phyloP scores from a whole-genome alignment of 1,140 invertebrate genomes.

The Drepana arcuata region DNA sequence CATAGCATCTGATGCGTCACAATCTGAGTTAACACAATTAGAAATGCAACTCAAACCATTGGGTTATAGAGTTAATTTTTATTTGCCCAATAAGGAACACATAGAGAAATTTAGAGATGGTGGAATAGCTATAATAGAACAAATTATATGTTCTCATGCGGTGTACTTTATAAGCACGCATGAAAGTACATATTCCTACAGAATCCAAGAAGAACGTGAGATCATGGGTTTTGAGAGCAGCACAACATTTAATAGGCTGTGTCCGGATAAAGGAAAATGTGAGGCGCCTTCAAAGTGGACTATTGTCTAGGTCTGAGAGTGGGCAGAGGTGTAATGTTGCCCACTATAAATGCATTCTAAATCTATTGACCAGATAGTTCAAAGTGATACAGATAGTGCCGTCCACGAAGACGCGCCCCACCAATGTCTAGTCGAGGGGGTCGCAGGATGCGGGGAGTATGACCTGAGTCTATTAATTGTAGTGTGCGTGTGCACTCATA shows the following conservation, averaged over 20 bases:
- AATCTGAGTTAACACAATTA: conserved; percentile 68
- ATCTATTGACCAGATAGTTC: too few species aligned
- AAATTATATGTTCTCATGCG: conserved; percentile 94
- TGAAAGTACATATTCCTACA: conserved; percentile 96
- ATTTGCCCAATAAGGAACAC: conserved; percentile 59
- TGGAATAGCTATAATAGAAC: conserved; percentile 94
- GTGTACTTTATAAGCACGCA: conserved; percentile 92
- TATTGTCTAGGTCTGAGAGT: too few species aligned
- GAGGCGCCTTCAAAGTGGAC: conserved; percentile 52
- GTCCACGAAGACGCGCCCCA: too few species aligned
- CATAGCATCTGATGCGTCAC: conserved; percentile 86
- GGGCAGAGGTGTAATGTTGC: too few species aligned
- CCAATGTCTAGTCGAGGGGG: too few species aligned
- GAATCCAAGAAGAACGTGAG: conserved; percentile 97
- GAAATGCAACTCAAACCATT: conserved; percentile 42
- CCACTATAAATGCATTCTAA: too few species aligned
- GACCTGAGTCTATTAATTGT: too few species aligned
- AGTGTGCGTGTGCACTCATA: too few species aligned
- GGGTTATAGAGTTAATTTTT: conserved; percentile 40
- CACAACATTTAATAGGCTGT: conserved; percentile 93
- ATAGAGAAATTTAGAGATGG: conserved; percentile 82
- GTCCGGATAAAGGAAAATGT: conserved; percentile 68
- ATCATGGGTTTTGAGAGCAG: conserved; percentile 87
- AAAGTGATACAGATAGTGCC: too few species aligned
- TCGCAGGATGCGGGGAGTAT: too few species aligned